Percentiles rank a stretch among this genome's conserved stretches.
phyloP scores from a whole-genome alignment of 2,113 vertebrate genomes.

The cat (Felis catus) region F.catus_Fca126_mat1.0 CM031415.1:170381001-170381500 shows the following conservation, averaged over 20 bases:
- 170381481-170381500: neutral
- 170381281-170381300: neutral
- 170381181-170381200: neutral
- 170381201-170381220: neutral
- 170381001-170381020: slow-evolving; percentile 2
- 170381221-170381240: neutral
- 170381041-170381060: neutral
- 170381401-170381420: neutral
- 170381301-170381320: neutral
- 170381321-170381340: neutral
- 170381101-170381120: neutral
- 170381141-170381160: neutral
- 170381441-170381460: neutral
- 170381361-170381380: neutral
- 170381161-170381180: neutral
- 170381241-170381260: neutral
- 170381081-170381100: neutral
- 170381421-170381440: neutral
- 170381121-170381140: neutral
- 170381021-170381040: neutral
- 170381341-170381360: neutral
- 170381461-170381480: slow-evolving; percentile 27
- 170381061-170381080: neutral
- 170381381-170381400: neutral
- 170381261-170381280: neutral